Conservation (phyloP, 2,113 vertebrate genomes). For the Eptesicus fuscus region DNA sequence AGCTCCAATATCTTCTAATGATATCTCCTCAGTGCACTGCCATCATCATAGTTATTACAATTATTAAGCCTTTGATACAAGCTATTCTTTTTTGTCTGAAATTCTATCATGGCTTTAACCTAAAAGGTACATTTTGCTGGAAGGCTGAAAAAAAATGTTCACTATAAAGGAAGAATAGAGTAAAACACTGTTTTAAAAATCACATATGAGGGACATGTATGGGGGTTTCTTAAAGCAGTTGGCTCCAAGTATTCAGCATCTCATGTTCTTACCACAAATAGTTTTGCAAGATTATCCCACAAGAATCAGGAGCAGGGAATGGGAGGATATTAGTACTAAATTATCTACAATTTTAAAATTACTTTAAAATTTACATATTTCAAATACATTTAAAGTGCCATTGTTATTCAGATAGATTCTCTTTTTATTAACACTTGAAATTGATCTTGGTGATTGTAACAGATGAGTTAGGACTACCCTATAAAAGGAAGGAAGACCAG, state of each 20-base stretch:
- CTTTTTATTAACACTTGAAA: neutral
- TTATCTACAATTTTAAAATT: constrained; percentile 27
- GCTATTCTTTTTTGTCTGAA: neutral
- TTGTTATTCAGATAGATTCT: neutral
- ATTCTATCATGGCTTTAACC: neutral
- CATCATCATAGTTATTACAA: neutral
- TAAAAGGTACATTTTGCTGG: constrained; percentile 22
- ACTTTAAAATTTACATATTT: neutral
- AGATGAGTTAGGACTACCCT: neutral
- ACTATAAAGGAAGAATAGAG: neutral
- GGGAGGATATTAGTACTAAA: neutral
- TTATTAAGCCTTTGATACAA: neutral
- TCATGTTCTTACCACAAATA: neutral
- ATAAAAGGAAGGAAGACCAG: neutral
- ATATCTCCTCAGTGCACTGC: neutral
- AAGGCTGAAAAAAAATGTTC: constrained; percentile 31
- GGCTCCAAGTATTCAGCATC: neutral
- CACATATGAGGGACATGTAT: neutral
- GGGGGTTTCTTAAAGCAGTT: neutral
- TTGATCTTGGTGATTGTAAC: neutral
- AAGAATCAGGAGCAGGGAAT: neutral
- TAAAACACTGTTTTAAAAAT: constrained; percentile 9
- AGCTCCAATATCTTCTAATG: neutral
- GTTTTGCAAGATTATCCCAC: neutral
- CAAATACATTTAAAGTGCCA: neutral